Base-by-base conservation (phyloP, 2,797 vertebrate species). In the Pseudomugil tenellus region DNA sequence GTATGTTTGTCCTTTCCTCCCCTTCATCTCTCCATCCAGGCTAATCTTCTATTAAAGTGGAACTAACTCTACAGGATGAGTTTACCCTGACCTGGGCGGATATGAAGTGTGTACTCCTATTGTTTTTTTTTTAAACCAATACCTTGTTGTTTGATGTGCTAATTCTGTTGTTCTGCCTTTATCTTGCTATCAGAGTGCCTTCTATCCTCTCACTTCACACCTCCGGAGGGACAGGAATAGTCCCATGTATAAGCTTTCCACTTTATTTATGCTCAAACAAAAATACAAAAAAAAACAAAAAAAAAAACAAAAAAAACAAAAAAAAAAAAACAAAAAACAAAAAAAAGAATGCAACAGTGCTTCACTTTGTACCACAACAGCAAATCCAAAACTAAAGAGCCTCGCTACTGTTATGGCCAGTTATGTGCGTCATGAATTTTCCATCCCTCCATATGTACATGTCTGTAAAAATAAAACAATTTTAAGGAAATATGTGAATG, bases 151-250 rank as follows among this genome's bases (percentile, higher is more conserved):
- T 88, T 88, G 88, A 89, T 88, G 86, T 85, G 87, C 77, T 89
- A 87, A 88, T 91, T 85, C 80, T 85, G 87, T 85, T 84, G 86
- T 84, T 89, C 51, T 77, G 85, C 82, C 83, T 86, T 87, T 86
- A 86, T 85, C 87, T 87, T 65, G 81, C 85, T 84, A 89, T 87
- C 84, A 87, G 67, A 86, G 79, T 70, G 53, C 69, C 84, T 79
- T 25, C 68, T 54, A 71, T 66, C 70, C 70, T 81, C 76, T 82
- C 86, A 77, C 84, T 81, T 80, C 77, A 80, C 86, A 74, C 85
- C 86, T 79, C 85, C 79, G 77, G 56, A 77, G 89, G 83, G 79
- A 78, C 66, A 35, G 52, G 31, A 74, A 60, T 59, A 19, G 75
- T 84, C 86, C 81, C 75, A 65, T 63, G 63, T 85, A 78, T 77